phyloP scores from a whole-genome alignment of 2,797 vertebrate genomes.

The Bradypodion ventrale region DNA sequence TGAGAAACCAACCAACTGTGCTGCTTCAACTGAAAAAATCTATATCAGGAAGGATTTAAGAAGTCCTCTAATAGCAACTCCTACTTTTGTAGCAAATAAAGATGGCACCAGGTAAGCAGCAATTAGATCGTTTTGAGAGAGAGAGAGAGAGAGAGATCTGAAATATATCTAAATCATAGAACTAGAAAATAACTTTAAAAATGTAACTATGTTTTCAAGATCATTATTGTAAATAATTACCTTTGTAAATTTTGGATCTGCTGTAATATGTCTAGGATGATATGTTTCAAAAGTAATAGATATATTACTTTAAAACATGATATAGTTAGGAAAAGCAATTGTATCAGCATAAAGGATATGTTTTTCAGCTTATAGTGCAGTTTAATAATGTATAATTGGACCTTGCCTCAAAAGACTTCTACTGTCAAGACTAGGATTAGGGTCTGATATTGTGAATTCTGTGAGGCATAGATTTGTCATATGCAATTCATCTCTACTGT shows the following conservation, averaged over 20 bases:
- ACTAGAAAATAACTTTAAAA: neutral
- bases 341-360: neutral
- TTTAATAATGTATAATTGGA: neutral
- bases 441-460: neutral
- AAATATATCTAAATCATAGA: neutral
- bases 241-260: neutral
- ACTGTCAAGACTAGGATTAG: neutral
- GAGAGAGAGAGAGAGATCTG: no score
- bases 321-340: neutral
- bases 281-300: neutral
- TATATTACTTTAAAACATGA: neutral
- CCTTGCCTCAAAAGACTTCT: slow-evolving; percentile 1
- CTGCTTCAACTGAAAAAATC: slow-evolving; percentile 97
- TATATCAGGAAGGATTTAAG: slow-evolving; percentile 97
- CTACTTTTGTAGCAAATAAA: slow-evolving; percentile 95
- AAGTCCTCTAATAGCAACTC: slow-evolving; percentile 95
- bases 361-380: neutral
- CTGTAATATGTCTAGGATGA: neutral
- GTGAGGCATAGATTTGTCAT: neutral
- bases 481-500: accelerated
- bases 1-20: slow-evolving; percentile 96
- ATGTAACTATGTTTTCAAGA: neutral
- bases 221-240: neutral
- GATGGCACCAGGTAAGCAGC: slow-evolving; percentile 87
- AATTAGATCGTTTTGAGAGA: accelerated